Percentiles rank a stretch among this genome's conserved stretches.
These are phyloP conservation scores for Xenopus laevis DNA, from an alignment of 2,113 vertebrate species.

Conservation along the genomic window DNA sequence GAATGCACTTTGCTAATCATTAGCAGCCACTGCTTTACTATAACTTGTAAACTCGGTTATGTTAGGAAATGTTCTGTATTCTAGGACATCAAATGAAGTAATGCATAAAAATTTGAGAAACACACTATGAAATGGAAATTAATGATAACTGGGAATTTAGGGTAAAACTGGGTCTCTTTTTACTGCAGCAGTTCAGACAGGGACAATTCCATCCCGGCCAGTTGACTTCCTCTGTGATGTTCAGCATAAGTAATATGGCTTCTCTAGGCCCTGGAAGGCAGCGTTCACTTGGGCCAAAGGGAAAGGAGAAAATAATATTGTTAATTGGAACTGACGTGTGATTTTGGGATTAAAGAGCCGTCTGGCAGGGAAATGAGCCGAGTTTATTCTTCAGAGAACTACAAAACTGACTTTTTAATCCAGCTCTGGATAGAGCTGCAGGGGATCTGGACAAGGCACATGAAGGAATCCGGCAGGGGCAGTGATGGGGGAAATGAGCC, in stretches of 20 bases:
- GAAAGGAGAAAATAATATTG: constrained; percentile 67
- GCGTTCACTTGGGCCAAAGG: constrained; percentile 67
- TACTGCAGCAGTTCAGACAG: no score
- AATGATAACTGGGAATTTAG: no score
- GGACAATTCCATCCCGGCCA: no score
- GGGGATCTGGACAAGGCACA: not conserved
- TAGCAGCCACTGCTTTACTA: no score
- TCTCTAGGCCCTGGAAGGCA: constrained; percentile 65
- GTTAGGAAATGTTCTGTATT: no score
- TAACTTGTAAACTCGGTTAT: no score
- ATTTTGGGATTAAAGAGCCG: constrained; percentile 68
- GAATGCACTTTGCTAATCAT: no score
- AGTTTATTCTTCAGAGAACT: constrained; percentile 61
- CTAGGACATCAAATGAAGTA: no score
- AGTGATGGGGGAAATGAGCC: constrained; percentile 9
- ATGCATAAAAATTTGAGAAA: no score
- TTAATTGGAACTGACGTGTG: constrained; percentile 74
- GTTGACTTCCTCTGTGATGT: constrained; percentile 51
- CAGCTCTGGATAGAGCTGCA: constrained; percentile 57
- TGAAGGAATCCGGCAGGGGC: constrained; percentile 61
- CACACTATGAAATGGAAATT: no score
- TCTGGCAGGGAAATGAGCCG: constrained; percentile 65
- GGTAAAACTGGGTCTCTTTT: no score
- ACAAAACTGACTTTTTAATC: constrained; percentile 66
- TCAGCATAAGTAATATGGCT: constrained; percentile 62